Evolutionary conservation across 2,888 invertebrate genomes (phyloP).

Genomic region (Linnaemya vulpina): DNA sequence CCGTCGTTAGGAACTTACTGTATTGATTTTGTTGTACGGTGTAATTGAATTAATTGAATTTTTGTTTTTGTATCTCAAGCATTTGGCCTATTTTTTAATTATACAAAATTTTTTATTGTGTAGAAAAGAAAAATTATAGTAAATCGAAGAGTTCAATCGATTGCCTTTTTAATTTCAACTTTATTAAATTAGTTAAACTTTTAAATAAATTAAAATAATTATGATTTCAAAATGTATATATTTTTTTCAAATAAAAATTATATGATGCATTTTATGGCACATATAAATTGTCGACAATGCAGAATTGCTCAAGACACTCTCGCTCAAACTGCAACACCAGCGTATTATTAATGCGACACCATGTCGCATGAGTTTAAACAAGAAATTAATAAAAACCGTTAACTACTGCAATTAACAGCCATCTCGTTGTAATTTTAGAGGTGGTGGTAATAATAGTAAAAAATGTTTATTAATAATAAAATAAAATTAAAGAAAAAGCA

Average conservation of each 20-base stretch:
- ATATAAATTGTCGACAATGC: slow-evolving; percentile 40
- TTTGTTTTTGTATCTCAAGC: too few species aligned
- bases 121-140: not conserved
- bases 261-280: slow-evolving; percentile 36
- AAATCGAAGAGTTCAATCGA: slow-evolving; percentile 1
- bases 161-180: slow-evolving; percentile 27
- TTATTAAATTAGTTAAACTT: slow-evolving; percentile 14
- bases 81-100: not conserved
- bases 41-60: too few species aligned
- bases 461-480: slow-evolving; percentile 46
- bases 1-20: too few species aligned
- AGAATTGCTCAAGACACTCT: slow-evolving; percentile 20
- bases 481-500: slow-evolving; percentile 1
- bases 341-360: slow-evolving; percentile 8
- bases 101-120: slow-evolving; percentile 4
- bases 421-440: slow-evolving; percentile 30
- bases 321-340: not conserved
- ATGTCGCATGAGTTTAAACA: slow-evolving; percentile 38
- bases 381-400: slow-evolving; percentile 52
- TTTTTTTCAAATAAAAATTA: slow-evolving; percentile 1
- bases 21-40: too few species aligned
- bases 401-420: slow-evolving; percentile 58
- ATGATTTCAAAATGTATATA: slow-evolving; percentile 1
- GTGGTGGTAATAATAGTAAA: slow-evolving; percentile 38
- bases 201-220: slow-evolving; percentile 25